Conservation (phyloP, 2,888 invertebrate species). For the Caenorhabditis sp. region DNA sequence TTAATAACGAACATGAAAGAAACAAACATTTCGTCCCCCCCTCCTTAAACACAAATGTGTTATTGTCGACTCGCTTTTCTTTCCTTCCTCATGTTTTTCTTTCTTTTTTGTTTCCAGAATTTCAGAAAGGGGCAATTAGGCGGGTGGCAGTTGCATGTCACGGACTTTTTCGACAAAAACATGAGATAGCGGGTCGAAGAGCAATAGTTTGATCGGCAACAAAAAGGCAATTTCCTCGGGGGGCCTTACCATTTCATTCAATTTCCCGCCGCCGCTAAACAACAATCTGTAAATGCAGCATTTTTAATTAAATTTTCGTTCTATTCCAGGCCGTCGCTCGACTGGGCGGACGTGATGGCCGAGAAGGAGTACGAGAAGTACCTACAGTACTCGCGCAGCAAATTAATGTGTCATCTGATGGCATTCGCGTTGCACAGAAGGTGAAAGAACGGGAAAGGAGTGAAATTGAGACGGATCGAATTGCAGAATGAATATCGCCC, state of each 20-base stretch:
- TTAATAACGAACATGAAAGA: no score
- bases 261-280: background rate
- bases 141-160: conserved; percentile 4
- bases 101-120: background rate
- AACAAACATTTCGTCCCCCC: no score
- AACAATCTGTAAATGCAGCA: background rate
- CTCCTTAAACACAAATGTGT: no score
- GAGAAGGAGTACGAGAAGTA: conserved; percentile 77
- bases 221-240: background rate
- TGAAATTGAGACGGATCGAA: conserved; percentile 12
- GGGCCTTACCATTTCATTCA: no score
- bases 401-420: conserved; percentile 77
- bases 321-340: conserved; percentile 63
- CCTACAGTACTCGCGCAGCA: conserved; percentile 77
- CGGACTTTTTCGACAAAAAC: no score
- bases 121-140: conserved; percentile 13
- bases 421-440: conserved; percentile 75
- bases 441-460: conserved; percentile 20
- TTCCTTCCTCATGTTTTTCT: background rate
- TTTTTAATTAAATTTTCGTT: conserved; percentile 19
- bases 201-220: no score
- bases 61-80: conserved; percentile 1
- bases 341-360: conserved; percentile 76
- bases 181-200: conserved; percentile 12
- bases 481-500: conserved; percentile 63